phyloP scores from a whole-genome alignment of 2,888 invertebrate species.

The Sicus ferrugineus region DNA sequence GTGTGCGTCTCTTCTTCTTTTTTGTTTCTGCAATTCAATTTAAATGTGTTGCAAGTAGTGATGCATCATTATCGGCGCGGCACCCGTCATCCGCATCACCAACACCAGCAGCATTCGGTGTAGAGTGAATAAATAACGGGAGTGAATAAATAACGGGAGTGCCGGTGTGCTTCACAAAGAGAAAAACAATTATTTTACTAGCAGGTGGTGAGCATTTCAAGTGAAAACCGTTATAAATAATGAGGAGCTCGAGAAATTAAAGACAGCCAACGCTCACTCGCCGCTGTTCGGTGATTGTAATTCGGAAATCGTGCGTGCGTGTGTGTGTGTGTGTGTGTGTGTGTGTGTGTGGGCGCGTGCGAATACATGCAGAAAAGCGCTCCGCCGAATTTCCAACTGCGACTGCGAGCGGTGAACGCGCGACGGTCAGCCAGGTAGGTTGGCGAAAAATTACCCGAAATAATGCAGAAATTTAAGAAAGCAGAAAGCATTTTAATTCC shows the following conservation, averaged over 20 bases:
- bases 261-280: neutral
- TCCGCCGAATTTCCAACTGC: neutral
- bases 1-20: neutral
- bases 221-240: neutral
- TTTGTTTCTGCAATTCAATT: too few relatives aligned
- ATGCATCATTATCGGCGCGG: too few relatives aligned
- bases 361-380: slow-evolving; percentile 16
- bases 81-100: neutral
- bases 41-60: too few relatives aligned
- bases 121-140: neutral
- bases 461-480: neutral
- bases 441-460: neutral
- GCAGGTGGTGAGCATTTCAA: too few relatives aligned
- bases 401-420: neutral
- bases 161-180: neutral
- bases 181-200: neutral
- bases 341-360: neutral
- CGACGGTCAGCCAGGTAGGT: neutral
- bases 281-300: neutral
- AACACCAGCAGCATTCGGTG: neutral
- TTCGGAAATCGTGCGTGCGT: neutral
- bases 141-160: neutral
- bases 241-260: neutral
- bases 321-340: slow-evolving; percentile 18
- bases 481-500: neutral